Percentiles rank a stretch among this genome's conserved stretches.
Conservation (phyloP, 2,888 invertebrate genomes). For the Taphrorychus bicolor region DNA sequence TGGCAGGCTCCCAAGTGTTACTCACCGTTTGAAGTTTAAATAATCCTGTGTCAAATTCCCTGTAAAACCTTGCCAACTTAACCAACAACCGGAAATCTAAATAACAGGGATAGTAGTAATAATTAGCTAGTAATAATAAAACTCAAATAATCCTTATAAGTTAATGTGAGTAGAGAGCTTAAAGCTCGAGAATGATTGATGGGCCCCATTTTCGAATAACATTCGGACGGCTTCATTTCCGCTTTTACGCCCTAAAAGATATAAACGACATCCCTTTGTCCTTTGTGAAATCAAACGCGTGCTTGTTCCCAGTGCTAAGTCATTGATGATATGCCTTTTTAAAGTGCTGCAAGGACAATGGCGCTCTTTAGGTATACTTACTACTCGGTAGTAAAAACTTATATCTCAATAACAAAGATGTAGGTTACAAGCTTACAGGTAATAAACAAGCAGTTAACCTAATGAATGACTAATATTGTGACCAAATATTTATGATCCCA, state of each 20-base stretch:
- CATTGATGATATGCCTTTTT: neutral
- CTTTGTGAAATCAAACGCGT: slow-evolving; percentile 8
- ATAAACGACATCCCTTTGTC: slow-evolving; percentile 22
- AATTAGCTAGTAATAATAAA: neutral
- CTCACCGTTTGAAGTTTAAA: neutral
- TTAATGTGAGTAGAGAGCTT: neutral
- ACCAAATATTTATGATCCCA: neutral
- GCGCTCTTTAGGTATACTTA: neutral
- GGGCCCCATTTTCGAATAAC: slow-evolving; percentile 15
- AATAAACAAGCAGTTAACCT: neutral
- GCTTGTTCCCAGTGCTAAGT: neutral
- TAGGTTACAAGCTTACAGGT: neutral
- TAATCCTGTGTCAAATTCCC: neutral
- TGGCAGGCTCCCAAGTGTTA: neutral
- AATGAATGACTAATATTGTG: neutral
- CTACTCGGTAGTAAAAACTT: no score
- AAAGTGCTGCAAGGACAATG: neutral
- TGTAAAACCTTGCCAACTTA: neutral
- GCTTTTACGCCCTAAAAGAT: slow-evolving; percentile 32
- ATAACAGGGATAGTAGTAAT: neutral
- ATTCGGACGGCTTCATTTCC: slow-evolving; percentile 40
- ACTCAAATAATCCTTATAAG: neutral
- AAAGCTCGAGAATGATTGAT: slow-evolving; percentile 26
- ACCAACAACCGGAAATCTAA: neutral
- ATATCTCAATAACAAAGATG: neutral